Conservation (phyloP, 2,888 invertebrate genomes). For the Myathropa florea region DNA sequence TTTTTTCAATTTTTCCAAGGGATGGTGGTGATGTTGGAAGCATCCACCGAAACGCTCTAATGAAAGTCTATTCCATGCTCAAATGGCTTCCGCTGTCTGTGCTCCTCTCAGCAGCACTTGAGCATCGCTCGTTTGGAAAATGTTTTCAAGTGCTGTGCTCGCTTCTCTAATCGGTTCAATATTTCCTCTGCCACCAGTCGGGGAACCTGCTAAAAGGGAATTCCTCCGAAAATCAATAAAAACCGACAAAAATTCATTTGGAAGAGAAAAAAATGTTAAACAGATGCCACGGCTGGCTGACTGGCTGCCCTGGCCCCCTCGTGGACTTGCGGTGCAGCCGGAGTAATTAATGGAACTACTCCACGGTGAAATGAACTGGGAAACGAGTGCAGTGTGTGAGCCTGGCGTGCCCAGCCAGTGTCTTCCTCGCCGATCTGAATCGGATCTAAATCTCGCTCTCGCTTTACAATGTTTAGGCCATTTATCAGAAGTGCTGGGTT, state of each 20-base stretch:
- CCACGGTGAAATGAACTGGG: neutral
- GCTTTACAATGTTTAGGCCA: conserved; percentile 36
- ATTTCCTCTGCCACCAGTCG: neutral
- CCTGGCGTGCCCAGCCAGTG: neutral
- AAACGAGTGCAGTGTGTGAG: conserved; percentile 1
- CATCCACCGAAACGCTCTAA: conserved; percentile 5
- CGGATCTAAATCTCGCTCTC: neutral
- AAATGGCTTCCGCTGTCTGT: conserved; percentile 28
- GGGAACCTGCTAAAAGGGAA: neutral
- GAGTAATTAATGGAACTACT: conserved; percentile 35
- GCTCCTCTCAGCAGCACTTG: conserved; percentile 40
- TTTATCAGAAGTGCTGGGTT: conserved; percentile 39
- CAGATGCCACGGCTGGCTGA: conserved; percentile 36
- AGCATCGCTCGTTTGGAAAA: conserved; percentile 51
- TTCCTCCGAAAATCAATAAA: conserved; percentile 12
- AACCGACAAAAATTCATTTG: conserved; percentile 11
- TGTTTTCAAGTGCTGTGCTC: conserved; percentile 32
- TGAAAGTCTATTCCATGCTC: conserved; percentile 16
- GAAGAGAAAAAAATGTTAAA: conserved; percentile 14
- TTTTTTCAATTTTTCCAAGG: neutral
- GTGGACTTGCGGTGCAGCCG: conserved; percentile 15
- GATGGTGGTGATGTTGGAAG: neutral
- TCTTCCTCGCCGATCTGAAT: conserved; percentile 6
- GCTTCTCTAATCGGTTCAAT: neutral
- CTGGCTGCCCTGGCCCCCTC: neutral